These are phyloP conservation scores for Apodemus speciosus DNA, from an alignment of 2,113 vertebrate genomes.

Conservation along the genomic window DNA sequence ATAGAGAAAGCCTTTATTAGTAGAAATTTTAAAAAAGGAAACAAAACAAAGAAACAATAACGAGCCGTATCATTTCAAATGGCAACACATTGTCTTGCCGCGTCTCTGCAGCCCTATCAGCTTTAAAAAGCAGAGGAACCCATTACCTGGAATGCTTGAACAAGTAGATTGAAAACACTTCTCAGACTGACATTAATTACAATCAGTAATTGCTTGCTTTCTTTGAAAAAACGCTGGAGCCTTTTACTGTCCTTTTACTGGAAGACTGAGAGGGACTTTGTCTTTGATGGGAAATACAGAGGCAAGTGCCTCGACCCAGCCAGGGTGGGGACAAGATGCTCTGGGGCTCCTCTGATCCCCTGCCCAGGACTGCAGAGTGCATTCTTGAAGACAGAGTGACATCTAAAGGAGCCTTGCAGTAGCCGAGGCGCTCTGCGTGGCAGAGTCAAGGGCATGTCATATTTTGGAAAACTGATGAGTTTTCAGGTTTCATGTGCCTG, in stretches of 20 bases:
- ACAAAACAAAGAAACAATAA: constrained; percentile 56
- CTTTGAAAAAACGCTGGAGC: constrained; percentile 68
- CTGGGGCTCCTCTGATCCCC: constrained; percentile 36
- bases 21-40: constrained; percentile 27
- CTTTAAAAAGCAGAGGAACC: constrained; percentile 65
- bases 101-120: constrained; percentile 1
- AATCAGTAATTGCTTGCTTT: constrained; percentile 71
- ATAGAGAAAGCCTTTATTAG: constrained; percentile 12
- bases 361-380: constrained; percentile 62
- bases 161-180: constrained; percentile 70
- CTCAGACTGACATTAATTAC: constrained; percentile 66
- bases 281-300: constrained; percentile 74
- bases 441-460: constrained; percentile 93
- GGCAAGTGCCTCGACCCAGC: constrained; percentile 23
- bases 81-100: constrained; percentile 39
- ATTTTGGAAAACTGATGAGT: constrained; percentile 95
- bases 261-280: constrained; percentile 76
- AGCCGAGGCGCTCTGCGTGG: constrained; percentile 79
- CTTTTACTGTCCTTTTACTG: constrained; percentile 72
- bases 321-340: constrained; percentile 70
- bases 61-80: constrained; percentile 54
- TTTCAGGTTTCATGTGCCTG: constrained; percentile 95
- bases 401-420: constrained; percentile 96
- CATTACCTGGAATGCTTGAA: constrained; percentile 66
- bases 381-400: constrained; percentile 99